Conservation (phyloP, 2,888 invertebrate genomes). For the Allolobophora icterica region DNA sequence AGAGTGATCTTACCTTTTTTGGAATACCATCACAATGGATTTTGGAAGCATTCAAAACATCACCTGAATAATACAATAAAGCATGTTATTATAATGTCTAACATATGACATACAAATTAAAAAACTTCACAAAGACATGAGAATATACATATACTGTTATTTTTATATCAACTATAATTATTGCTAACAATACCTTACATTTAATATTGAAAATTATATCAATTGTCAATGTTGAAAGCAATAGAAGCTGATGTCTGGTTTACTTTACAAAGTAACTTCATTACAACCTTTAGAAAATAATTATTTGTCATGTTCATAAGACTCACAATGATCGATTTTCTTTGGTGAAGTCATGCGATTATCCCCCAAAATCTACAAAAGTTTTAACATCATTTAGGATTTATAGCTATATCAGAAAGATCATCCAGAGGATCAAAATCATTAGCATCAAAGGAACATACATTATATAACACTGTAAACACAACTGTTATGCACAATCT, state of each 20-base stretch:
- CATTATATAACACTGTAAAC: neutral
- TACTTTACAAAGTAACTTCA: neutral
- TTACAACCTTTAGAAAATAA: neutral
- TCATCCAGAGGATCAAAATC: neutral
- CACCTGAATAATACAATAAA: neutral
- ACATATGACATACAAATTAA: neutral
- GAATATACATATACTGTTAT: neutral
- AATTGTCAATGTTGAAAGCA: neutral
- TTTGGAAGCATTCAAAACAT: neutral
- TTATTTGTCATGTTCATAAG: neutral
- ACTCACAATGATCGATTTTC: slow-evolving; percentile 20
- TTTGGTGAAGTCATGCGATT: neutral
- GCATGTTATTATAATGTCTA: neutral
- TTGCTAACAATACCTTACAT: too few relatives aligned
- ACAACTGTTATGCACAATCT: neutral
- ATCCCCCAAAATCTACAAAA: slow-evolving; percentile 18
- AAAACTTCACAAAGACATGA: neutral
- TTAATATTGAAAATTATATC: too few relatives aligned
- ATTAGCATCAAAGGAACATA: neutral
- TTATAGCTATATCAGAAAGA: neutral
- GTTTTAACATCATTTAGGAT: neutral
- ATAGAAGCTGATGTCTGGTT: neutral
- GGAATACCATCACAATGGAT: slow-evolving; percentile 1
- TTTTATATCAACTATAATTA: neutral
- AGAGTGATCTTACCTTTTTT: neutral